Conservation (phyloP, 2,113 vertebrate species). For the Cnemophilus loriae region DNA sequence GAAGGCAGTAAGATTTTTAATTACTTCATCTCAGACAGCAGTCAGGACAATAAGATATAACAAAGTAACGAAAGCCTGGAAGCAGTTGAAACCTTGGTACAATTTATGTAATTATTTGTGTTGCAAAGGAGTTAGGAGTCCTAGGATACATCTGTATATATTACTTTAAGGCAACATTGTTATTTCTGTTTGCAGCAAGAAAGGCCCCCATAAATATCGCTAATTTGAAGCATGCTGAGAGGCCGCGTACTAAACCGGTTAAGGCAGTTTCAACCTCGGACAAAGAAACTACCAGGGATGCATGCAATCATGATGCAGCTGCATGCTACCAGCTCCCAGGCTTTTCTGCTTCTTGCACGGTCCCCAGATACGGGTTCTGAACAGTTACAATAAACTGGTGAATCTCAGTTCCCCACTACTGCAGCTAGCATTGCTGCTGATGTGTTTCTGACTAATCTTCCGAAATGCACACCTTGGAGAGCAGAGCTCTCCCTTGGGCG, state of each 20-base stretch:
- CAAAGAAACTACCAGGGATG: neutral
- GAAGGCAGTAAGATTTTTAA: neutral
- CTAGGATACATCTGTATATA: neutral
- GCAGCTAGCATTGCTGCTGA: neutral
- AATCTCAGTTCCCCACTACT: neutral
- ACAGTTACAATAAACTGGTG: neutral
- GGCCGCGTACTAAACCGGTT: neutral
- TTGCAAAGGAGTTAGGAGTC: neutral
- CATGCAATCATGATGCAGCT: neutral
- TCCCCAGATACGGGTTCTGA: neutral
- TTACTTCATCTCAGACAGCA: neutral
- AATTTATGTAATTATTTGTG: neutral
- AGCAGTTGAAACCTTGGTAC: neutral
- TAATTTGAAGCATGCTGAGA: neutral
- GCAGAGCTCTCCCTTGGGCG: rapidly evolving
- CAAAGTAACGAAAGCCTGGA: neutral
- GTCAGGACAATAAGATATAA: neutral
- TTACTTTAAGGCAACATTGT: neutral
- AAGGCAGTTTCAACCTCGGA: neutral
- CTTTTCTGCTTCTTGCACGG: neutral
- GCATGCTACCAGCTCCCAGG: neutral
- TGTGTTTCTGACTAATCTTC: neutral
- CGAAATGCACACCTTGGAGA: neutral
- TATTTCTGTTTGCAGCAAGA: neutral
- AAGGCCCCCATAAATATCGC: neutral